Evolutionary conservation across 2,888 invertebrate species (phyloP).

Genomic region (Fragum sueziense): DNA sequence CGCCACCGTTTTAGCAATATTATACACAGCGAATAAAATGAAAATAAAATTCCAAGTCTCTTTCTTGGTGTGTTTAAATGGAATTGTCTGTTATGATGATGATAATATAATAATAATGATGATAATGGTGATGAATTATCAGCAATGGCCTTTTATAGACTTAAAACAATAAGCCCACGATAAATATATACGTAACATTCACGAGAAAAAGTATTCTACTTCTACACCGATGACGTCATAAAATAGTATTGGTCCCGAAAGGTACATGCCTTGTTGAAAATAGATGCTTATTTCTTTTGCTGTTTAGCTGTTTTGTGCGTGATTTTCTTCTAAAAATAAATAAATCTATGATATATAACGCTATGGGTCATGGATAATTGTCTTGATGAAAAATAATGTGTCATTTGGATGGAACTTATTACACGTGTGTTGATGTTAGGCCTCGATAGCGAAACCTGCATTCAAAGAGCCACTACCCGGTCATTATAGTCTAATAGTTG

Average conservation of each 20-base stretch:
- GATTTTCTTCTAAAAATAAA: constrained; percentile 40
- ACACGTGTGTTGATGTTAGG: not conserved
- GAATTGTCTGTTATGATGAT: not conserved
- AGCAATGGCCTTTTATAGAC: not conserved
- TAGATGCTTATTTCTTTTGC: constrained; percentile 6
- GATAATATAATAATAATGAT: too few relatives aligned
- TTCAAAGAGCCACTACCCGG: too few relatives aligned
- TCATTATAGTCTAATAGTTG: too few relatives aligned
- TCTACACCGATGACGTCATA: constrained; percentile 5
- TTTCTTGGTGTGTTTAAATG: not conserved
- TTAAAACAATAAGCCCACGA: not conserved
- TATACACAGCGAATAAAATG: constrained; percentile 8
- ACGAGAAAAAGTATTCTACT: not conserved
- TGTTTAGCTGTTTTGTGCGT: not conserved
- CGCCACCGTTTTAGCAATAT: constrained; percentile 12
- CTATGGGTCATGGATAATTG: constrained; percentile 3
- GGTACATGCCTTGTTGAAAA: constrained; percentile 11
- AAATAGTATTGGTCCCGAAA: constrained; percentile 13
- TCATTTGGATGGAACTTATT: constrained; percentile 14
- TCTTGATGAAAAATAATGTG: constrained; percentile 13
- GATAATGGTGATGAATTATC: not conserved
- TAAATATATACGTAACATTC: not conserved
- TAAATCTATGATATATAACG: constrained; percentile 31
- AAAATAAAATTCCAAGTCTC: constrained; percentile 10
- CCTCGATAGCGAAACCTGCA: too few relatives aligned